These are phyloP conservation scores for Enteromius argenteus DNA, from an alignment of 2,797 vertebrate genomes.

Conservation along the genomic window DNA sequence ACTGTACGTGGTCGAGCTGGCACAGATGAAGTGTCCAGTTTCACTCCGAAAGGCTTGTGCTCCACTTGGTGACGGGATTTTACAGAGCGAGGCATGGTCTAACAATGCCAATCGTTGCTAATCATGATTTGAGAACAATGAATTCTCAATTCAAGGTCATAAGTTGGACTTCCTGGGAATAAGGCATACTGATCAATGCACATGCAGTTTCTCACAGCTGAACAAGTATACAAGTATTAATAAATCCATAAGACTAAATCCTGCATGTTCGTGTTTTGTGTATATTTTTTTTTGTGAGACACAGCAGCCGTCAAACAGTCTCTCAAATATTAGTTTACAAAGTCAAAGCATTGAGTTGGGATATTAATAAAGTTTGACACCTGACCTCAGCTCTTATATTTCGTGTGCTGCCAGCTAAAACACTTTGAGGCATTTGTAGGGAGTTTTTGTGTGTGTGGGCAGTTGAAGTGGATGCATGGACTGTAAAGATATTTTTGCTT, in stretches of 20 bases:
- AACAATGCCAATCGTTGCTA: background rate
- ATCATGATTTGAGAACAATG: background rate
- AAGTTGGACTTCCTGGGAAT: background rate
- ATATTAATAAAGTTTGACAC: slow-evolving; percentile 77
- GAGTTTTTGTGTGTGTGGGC: background rate
- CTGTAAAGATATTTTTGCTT: background rate
- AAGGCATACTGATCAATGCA: no score
- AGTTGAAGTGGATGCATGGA: background rate
- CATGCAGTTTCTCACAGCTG: background rate
- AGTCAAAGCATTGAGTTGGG: slow-evolving; percentile 66
- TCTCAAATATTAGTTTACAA: slow-evolving; percentile 68
- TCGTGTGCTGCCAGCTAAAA: slow-evolving; percentile 35
- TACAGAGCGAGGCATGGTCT: background rate
- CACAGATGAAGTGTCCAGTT: slow-evolving; percentile 42
- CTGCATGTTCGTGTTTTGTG: background rate
- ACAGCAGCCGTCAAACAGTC: background rate
- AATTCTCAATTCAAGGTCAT: background rate
- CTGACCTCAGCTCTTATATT: slow-evolving; percentile 59
- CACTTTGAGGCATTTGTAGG: slow-evolving; percentile 36
- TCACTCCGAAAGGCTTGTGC: background rate
- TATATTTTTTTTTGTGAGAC: background rate
- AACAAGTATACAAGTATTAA: background rate
- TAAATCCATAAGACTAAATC: background rate
- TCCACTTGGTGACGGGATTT: background rate
- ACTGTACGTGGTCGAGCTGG: slow-evolving; percentile 12